A percentile compares a stretch with the other conserved stretches of the same genome.
Evolutionary conservation across 2,797 vertebrate genomes (phyloP).

Genomic region (Sphenodon punctatus): DNA sequence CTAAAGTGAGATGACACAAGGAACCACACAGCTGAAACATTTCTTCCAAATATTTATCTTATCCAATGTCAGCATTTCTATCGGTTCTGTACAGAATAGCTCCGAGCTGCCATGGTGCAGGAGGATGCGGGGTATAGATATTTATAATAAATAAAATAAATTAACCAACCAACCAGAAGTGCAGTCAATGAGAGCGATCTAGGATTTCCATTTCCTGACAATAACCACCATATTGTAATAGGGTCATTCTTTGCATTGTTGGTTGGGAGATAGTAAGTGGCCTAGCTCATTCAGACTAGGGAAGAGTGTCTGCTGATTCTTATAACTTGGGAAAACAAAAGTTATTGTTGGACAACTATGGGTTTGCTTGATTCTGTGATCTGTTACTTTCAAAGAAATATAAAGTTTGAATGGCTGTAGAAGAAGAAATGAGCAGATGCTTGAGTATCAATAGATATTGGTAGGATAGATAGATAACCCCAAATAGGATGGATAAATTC

Average conservation of each 20-base stretch:
- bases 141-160: too few species aligned
- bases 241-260: too few species aligned
- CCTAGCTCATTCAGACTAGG: neutral
- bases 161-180: neutral
- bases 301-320: too few species aligned
- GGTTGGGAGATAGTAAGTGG: neutral
- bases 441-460: neutral
- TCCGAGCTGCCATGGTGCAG: too few species aligned
- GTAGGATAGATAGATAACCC: neutral
- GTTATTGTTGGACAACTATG: neutral
- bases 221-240: too few species aligned
- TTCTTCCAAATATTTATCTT: neutral
- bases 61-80: neutral
- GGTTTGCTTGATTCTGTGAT: neutral
- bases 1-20: neutral
- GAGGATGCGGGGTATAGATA: too few species aligned
- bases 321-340: neutral
- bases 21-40: rapidly evolving
- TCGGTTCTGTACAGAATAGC: neutral
- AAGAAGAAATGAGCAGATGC: neutral
- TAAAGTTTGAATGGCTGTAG: neutral
- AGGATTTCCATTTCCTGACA: neutral
- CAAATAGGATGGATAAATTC: neutral
- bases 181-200: neutral
- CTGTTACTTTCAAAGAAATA: neutral